Evolutionary conservation across 2,113 vertebrate genomes (phyloP), one percentile per base, ranked within the genome.

Genomic region (Ictalurus furcatus): DNA sequence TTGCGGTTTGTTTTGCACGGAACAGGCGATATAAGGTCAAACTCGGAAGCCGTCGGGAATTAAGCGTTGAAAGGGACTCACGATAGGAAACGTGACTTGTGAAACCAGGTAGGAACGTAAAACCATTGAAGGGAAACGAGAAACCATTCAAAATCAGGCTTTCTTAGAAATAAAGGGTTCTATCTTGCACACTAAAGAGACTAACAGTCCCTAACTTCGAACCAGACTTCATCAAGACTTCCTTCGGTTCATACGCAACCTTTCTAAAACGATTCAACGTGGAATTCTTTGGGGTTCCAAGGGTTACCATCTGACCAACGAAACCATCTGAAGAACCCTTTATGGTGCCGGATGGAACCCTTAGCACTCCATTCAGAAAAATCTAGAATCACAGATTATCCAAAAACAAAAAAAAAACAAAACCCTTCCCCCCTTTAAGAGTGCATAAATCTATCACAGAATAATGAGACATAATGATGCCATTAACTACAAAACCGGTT

Each of bases 401-500:
- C 28, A 34, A 34, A 34, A 34, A n/a, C n/a, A n/a, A n/a, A n/a
- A 69, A 65, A 30, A 58, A 16, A 16, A 16, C 2, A 21, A 59
- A 59, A 40, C 2, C 40, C n/a, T n/a, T 4, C 40, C 40, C 40
- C 44, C 44, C 44, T 6, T 48, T 48, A 37, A 37, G 30, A 61
- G 9, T 13, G 4, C 30, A 59, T 83, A 40, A 59, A 83, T 82
- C 9, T 81, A 34, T 81, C n/a, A 81, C 48, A 63, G 58, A 28
- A 30, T 61, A 83, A 40, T 83, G 34, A 83, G 56, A 83, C 81
- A 6, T 40, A 84, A 63, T 84, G 81, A 40, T 63, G 44, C 8
- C 81, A 84, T 84, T 84, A 63, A 63, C 34, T 84, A 84, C 58
- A 84, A 59, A 63, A 84, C 21, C 28, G 58, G 34, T 63, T 84